phyloP scores from a whole-genome alignment of 2,888 invertebrate species.

The Steinernema carpocapsae region DNA sequence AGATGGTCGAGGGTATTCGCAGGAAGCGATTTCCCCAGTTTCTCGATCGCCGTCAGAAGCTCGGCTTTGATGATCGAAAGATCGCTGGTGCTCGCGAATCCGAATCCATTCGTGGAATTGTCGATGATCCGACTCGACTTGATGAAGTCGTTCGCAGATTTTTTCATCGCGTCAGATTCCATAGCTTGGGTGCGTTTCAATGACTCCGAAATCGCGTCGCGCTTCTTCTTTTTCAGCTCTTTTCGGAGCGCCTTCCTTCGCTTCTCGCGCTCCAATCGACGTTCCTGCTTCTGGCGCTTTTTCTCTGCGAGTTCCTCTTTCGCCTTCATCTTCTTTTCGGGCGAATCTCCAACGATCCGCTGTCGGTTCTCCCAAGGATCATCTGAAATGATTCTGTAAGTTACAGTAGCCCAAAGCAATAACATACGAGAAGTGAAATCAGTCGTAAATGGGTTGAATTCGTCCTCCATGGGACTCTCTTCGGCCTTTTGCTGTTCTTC shows the following conservation, averaged over 20 bases:
- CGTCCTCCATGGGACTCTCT: conserved; percentile 72
- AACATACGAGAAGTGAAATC: conserved; percentile 71
- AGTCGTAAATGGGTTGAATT: conserved; percentile 89
- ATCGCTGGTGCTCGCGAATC: conserved; percentile 34
- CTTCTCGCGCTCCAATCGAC: conserved; percentile 9
- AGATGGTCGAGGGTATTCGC: conserved; percentile 97
- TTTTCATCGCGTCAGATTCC: conserved; percentile 21
- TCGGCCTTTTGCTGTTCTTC: background rate
- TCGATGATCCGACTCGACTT: conserved; percentile 58
- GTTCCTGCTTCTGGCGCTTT: conserved; percentile 1
- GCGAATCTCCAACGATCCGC: conserved; percentile 4
- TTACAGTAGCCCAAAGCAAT: background rate
- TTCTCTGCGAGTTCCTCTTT: background rate
- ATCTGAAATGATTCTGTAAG: conserved; percentile 61
- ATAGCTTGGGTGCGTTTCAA: conserved; percentile 15
- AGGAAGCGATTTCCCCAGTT: conserved; percentile 84
- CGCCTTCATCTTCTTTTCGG: conserved; percentile 17
- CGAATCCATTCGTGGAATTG: conserved; percentile 44
- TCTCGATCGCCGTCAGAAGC: conserved; percentile 82
- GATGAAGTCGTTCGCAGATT: conserved; percentile 58
- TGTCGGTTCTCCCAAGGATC: conserved; percentile 76
- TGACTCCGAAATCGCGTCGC: conserved; percentile 7
- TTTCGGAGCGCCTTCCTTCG: conserved; percentile 2
- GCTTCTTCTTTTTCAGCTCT: conserved; percentile 12
- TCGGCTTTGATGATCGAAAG: conserved; percentile 75